These are phyloP conservation scores for Vulpes vulpes DNA, from an alignment of 2,113 vertebrate species.

Conservation along the genomic window DNA sequence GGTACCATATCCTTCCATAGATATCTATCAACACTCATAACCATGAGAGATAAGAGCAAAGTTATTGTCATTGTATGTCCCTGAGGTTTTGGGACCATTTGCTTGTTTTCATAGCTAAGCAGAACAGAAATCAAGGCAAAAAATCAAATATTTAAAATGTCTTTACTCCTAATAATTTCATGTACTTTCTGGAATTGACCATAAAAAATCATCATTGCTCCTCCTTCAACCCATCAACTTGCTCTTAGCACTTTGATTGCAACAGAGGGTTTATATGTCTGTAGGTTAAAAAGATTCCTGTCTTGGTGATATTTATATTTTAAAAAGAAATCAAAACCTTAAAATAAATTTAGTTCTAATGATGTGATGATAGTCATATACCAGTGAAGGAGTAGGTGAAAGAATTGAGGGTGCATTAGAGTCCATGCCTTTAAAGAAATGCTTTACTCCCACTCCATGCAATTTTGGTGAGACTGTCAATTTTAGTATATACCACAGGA, in stretches of 20 bases:
- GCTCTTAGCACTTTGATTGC: background rate
- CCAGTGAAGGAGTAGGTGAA: background rate
- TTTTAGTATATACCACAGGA: background rate
- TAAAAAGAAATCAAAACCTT: background rate
- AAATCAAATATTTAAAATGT: background rate
- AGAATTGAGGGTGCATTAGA: background rate
- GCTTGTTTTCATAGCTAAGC: background rate
- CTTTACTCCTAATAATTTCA: background rate
- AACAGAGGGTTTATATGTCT: background rate
- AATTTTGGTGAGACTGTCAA: background rate
- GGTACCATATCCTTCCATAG: background rate
- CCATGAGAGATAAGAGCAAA: background rate
- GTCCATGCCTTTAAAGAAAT: background rate
- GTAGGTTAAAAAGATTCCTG: background rate
- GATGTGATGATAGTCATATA: background rate
- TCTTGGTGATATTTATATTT: background rate
- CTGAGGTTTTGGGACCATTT: background rate
- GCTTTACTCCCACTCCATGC: background rate
- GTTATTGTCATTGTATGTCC: background rate
- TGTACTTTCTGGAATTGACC: background rate
- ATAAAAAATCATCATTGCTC: background rate
- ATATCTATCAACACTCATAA: background rate
- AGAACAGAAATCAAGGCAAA: background rate
- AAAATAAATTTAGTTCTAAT: background rate
- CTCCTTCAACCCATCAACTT: slow-evolving; percentile 19